Evolutionary conservation across 2,888 invertebrate species (phyloP).

Genomic region (Bembecia ichneumoniformis): DNA sequence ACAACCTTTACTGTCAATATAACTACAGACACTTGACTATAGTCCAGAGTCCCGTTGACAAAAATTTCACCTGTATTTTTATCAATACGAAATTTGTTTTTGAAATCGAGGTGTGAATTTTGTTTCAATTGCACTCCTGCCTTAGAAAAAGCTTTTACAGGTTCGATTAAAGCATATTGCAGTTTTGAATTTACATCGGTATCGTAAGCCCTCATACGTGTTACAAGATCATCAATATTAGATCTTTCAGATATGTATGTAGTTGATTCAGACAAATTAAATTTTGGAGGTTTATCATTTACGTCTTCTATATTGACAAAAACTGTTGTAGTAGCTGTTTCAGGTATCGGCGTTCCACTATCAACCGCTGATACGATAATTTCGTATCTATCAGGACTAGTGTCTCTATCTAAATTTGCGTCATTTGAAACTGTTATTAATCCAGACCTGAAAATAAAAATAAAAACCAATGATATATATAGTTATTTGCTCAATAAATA

Average conservation of each 20-base stretch:
- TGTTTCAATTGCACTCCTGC: slow-evolving; percentile 79
- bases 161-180: slow-evolving; percentile 78
- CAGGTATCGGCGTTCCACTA: slow-evolving; percentile 79
- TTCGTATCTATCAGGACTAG: slow-evolving; percentile 77
- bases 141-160: slow-evolving; percentile 80
- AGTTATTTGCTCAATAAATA: neutral
- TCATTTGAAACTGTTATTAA: slow-evolving; percentile 80
- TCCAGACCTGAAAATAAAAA: slow-evolving; percentile 69
- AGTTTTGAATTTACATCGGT: slow-evolving; percentile 79
- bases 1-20: slow-evolving; percentile 80
- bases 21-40: slow-evolving; percentile 81
- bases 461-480: slow-evolving; percentile 5
- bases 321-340: slow-evolving; percentile 84
- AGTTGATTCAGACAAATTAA: slow-evolving; percentile 75
- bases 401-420: slow-evolving; percentile 79
- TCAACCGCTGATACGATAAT: slow-evolving; percentile 83
- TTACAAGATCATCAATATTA: slow-evolving; percentile 73
- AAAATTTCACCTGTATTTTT: slow-evolving; percentile 77
- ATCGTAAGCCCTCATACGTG: slow-evolving; percentile 78
- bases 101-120: slow-evolving; percentile 75
- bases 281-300: slow-evolving; percentile 87
- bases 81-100: slow-evolving; percentile 79
- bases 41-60: slow-evolving; percentile 78
- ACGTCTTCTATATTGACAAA: slow-evolving; percentile 81
- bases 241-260: slow-evolving; percentile 82